A percentile compares a stretch with the other conserved stretches of the same genome.
Evolutionary conservation across 2,797 vertebrate genomes (phyloP).

Genomic region (Intellagama lesueurii): DNA sequence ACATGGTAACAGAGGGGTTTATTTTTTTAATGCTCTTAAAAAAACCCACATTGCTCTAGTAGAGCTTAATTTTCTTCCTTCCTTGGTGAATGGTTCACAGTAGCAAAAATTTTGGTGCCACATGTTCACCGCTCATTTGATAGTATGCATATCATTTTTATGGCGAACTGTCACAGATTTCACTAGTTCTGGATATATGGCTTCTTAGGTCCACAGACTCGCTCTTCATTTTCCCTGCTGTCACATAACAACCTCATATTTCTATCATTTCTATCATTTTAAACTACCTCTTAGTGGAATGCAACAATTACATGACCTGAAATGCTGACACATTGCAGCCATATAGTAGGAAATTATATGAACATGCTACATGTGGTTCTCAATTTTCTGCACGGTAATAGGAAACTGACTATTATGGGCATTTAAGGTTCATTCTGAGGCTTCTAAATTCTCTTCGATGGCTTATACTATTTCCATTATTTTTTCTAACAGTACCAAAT

Average conservation of each 20-base stretch:
- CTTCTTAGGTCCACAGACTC: background rate
- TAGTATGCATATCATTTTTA: background rate
- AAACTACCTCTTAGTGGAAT: background rate
- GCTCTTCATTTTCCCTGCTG: background rate
- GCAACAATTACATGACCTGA: background rate
- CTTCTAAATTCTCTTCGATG: background rate
- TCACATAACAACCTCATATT: background rate
- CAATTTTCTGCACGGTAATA: background rate
- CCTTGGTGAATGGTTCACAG: background rate
- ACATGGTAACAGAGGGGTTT: background rate
- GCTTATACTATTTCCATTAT: background rate
- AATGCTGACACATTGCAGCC: background rate
- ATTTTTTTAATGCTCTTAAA: too few relatives aligned
- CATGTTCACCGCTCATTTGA: background rate
- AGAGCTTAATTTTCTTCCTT: slow-evolving; percentile 1
- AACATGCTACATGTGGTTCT: background rate
- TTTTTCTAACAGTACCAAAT: background rate
- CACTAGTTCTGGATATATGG: slow-evolving; percentile 11
- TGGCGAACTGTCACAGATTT: background rate
- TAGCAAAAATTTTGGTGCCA: background rate
- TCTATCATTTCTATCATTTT: background rate
- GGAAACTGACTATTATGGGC: background rate
- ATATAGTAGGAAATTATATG: background rate
- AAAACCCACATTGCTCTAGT: accelerated
- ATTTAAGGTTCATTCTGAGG: background rate